Evolutionary conservation across 2,113 vertebrate species (phyloP).

Genomic region (Platichthys stellatus): DNA sequence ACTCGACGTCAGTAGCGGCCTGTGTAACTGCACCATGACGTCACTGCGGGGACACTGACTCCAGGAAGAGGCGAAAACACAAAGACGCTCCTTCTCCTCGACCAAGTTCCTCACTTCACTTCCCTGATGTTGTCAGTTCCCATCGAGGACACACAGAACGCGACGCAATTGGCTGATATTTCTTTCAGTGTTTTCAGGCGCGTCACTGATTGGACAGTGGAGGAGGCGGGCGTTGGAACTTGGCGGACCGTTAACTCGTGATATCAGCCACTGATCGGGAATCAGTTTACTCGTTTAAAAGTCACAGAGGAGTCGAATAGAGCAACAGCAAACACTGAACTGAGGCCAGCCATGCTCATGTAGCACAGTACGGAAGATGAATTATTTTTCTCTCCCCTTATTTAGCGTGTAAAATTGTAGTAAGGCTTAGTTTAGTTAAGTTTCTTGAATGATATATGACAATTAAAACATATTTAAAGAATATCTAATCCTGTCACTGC

Average conservation of each 20-base stretch:
- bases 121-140: conserved; percentile 58
- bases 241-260: conserved; percentile 40
- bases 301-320: rapidly evolving
- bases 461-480: conserved; percentile 15
- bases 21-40: not conserved
- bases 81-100: not conserved
- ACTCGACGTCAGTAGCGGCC: not conserved
- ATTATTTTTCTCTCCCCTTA: too few species aligned
- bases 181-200: conserved; percentile 18
- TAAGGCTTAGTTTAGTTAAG: not conserved
- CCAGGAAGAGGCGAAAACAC: conserved; percentile 21
- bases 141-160: conserved; percentile 42
- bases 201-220: conserved; percentile 60
- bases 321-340: conserved; percentile 1
- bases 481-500: not conserved
- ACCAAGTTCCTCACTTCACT: conserved; percentile 50
- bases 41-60: not conserved
- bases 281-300: conserved; percentile 20
- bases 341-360: conserved; percentile 2
- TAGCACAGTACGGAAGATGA: too few species aligned
- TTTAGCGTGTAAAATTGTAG: not conserved
- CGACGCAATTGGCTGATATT: conserved; percentile 55
- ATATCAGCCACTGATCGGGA: conserved; percentile 9
- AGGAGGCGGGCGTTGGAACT: not conserved
- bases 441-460: not conserved